Percentiles rank a stretch among this genome's conserved stretches.
These are phyloP conservation scores for Sebastes umbrosus DNA, from an alignment of 2,797 vertebrate species.

Conservation along the genomic window DNA sequence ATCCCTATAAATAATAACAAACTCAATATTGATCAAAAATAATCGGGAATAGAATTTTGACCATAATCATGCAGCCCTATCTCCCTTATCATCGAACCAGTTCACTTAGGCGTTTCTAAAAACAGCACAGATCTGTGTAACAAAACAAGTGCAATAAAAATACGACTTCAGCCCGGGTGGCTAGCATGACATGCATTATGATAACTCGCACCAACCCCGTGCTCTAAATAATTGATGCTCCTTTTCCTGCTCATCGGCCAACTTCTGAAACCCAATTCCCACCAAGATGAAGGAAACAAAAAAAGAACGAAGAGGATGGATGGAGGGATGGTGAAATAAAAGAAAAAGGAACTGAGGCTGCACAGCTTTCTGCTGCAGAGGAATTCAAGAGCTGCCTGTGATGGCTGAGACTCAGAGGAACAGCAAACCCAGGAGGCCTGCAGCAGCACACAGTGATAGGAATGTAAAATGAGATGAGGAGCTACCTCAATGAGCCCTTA, in stretches of 20 bases:
- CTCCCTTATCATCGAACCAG: background rate
- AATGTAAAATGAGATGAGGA: constrained; percentile 71
- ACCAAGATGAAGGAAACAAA: constrained; percentile 39
- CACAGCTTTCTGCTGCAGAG: constrained; percentile 48
- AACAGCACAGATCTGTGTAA: constrained; percentile 3
- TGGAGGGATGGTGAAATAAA: constrained; percentile 33
- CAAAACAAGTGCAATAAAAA: constrained; percentile 23
- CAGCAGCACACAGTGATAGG: constrained; percentile 55
- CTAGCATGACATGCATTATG: constrained; percentile 40
- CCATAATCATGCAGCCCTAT: background rate
- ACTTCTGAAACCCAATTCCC: constrained; percentile 57
- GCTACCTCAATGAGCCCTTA: constrained; percentile 61
- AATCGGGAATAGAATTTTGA: no score
- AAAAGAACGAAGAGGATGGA: constrained; percentile 4
- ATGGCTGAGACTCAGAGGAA: constrained; percentile 58
- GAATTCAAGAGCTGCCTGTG: constrained; percentile 51
- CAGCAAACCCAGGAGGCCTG: constrained; percentile 62
- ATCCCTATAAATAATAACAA: no score
- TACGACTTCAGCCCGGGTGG: constrained; percentile 16
- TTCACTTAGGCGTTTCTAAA: background rate
- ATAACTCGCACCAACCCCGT: constrained; percentile 35
- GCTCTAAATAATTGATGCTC: constrained; percentile 64
- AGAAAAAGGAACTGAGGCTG: constrained; percentile 27
- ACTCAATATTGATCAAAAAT: no score
- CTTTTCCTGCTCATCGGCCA: constrained; percentile 45